These are phyloP conservation scores for Tenrec ecaudatus DNA, from an alignment of 2,113 vertebrate genomes.

Conservation along the genomic window DNA sequence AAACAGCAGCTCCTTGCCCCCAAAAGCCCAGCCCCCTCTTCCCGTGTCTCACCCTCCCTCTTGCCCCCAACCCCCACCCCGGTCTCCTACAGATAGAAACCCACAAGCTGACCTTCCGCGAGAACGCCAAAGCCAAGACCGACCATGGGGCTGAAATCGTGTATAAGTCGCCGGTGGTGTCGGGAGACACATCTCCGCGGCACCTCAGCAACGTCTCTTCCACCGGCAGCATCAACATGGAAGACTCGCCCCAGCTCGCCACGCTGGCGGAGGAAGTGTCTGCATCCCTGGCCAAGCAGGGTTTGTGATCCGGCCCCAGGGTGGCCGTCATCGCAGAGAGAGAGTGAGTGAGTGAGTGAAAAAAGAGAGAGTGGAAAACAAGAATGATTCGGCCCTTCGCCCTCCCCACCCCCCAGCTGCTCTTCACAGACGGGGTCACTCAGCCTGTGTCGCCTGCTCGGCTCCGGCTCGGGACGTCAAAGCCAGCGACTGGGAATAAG, in stretches of 20 bases:
- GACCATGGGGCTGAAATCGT: conserved; percentile 99
- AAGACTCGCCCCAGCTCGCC: conserved; percentile 96
- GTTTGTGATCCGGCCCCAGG: conserved; percentile 93
- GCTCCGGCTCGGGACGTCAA: conserved; percentile 86
- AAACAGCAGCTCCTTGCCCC: not conserved
- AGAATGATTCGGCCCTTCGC: conserved; percentile 87
- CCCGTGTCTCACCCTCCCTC: accelerated
- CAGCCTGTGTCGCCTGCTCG: conserved; percentile 64
- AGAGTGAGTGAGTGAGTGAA: conserved; percentile 63
- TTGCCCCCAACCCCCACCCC: accelerated
- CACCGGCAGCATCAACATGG: conserved; percentile 97
- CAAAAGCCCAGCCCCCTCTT: accelerated
- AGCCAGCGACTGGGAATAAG: conserved; percentile 83
- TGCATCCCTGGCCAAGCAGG: conserved; percentile 98
- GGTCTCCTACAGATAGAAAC: conserved; percentile 91
- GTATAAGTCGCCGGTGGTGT: conserved; percentile 91
- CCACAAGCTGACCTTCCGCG: conserved; percentile 97
- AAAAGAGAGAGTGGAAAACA: conserved; percentile 81
- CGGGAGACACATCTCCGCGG: conserved; percentile 93
- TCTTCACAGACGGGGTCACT: conserved; percentile 75
- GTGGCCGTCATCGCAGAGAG: conserved; percentile 47
- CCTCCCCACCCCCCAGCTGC: conserved; percentile 89
- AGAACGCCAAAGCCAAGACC: conserved; percentile 97
- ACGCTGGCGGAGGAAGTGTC: conserved; percentile 98
- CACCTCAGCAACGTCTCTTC: conserved; percentile 98